A percentile compares a stretch with the other conserved stretches of the same genome.
These are phyloP conservation scores for Holcopasites calliopsidis DNA, from an alignment of 1,140 invertebrate species.

Conservation along the genomic window DNA sequence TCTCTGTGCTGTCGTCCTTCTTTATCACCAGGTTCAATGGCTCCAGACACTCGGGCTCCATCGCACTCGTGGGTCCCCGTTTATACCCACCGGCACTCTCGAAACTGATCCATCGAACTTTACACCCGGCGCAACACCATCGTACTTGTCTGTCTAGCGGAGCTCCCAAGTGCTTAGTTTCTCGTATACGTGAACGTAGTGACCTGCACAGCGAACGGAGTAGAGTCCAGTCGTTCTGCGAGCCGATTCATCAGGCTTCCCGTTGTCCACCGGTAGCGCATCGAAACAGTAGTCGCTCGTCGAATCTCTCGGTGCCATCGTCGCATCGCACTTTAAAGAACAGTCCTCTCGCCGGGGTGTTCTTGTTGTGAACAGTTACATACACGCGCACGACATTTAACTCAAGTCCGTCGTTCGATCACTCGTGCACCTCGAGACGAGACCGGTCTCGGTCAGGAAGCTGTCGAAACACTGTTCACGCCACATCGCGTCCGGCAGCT, in stretches of 20 bases:
- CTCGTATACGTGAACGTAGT: conserved; percentile 17
- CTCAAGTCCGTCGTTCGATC: not conserved
- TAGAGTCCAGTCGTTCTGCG: not conserved
- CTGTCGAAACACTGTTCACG: conserved; percentile 38
- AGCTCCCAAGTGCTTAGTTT: not conserved
- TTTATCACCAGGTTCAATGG: conserved; percentile 79
- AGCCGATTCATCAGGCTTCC: not conserved
- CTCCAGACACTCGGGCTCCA: conserved; percentile 78
- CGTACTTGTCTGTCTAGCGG: not conserved
- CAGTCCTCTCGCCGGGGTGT: conserved; percentile 1
- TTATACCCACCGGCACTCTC: conserved; percentile 43
- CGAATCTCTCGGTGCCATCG: conserved; percentile 10
- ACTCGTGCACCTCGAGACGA: not conserved
- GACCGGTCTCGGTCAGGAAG: conserved; percentile 7
- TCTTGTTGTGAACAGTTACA: conserved; percentile 54
- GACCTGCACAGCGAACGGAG: conserved; percentile 1
- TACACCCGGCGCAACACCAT: conserved; percentile 3
- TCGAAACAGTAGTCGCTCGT: not conserved
- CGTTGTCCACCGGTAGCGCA: not conserved
- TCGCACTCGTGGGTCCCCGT: conserved; percentile 61
- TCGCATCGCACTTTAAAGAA: conserved; percentile 22
- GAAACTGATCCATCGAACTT: conserved; percentile 57
- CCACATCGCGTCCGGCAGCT: conserved; percentile 23
- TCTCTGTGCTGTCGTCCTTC: conserved; percentile 67
- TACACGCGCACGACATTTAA: conserved; percentile 49